Conservation (phyloP, 2,797 vertebrate species). For the Ciconia nigra region DNA sequence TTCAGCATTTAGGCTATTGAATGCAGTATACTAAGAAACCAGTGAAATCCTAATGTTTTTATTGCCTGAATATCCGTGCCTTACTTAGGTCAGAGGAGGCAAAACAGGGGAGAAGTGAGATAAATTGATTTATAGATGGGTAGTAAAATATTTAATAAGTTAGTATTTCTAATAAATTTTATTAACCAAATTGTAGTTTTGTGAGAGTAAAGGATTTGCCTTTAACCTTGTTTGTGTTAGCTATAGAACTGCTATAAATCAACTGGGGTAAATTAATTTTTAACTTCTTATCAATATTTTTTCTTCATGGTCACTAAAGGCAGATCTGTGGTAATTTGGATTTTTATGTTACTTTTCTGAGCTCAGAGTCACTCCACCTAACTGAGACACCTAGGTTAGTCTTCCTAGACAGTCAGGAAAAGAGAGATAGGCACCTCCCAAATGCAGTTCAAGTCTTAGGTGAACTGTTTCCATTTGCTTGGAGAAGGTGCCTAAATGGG, state of each 20-base stretch:
- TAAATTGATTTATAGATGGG: neutral
- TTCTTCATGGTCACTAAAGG: neutral
- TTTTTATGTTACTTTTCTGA: neutral
- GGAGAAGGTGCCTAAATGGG: neutral
- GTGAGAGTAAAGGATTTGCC: neutral
- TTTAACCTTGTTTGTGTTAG: conserved; percentile 1
- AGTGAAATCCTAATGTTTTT: neutral
- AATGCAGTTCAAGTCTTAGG: neutral
- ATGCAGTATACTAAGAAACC: neutral
- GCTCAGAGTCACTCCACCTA: neutral
- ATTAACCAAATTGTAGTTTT: neutral
- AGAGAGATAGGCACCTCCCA: neutral
- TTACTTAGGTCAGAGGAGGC: neutral
- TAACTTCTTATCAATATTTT: neutral
- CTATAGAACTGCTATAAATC: neutral
- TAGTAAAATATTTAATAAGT: neutral
- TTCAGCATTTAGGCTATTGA: neutral
- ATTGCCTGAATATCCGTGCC: neutral
- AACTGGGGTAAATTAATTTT: neutral
- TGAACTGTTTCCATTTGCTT: neutral
- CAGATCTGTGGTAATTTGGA: neutral
- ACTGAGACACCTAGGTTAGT: neutral
- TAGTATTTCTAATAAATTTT: neutral
- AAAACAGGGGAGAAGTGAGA: neutral
- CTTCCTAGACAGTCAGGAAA: neutral